A percentile compares a stretch with the other conserved stretches of the same genome.
Conservation (phyloP, 2,888 invertebrate genomes). For the Eristalis arbustorum region DNA sequence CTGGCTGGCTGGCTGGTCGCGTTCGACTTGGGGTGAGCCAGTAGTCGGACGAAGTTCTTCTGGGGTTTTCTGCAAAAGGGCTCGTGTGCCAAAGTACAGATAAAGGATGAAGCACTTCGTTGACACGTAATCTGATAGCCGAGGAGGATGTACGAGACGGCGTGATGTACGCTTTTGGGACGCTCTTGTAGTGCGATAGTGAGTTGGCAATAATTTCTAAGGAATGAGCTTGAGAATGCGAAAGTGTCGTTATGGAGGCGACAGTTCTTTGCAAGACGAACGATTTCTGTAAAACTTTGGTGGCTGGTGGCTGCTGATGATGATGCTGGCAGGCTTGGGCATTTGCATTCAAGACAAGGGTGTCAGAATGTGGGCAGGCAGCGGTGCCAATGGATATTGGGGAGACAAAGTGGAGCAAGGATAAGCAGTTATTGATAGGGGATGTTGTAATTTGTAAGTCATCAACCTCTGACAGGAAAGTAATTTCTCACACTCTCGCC, state of each 20-base stretch:
- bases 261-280: not conserved
- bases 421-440: not conserved
- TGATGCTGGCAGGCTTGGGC: not conserved
- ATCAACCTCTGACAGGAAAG: not conserved
- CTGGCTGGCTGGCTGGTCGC: not conserved
- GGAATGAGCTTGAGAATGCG: slow-evolving; percentile 2
- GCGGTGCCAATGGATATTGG: no score
- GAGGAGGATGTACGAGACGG: slow-evolving; percentile 7
- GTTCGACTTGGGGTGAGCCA: not conserved
- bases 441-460: not conserved
- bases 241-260: not conserved
- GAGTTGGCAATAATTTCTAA: slow-evolving; percentile 4
- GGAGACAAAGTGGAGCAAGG: not conserved
- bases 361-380: no score
- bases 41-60: not conserved
- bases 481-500: not conserved
- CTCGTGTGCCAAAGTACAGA: slow-evolving; percentile 31
- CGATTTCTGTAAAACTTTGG: not conserved
- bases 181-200: slow-evolving; percentile 1
- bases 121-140: slow-evolving; percentile 30
- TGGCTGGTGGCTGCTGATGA: not conserved
- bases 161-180: slow-evolving; percentile 20
- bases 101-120: slow-evolving; percentile 42
- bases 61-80: not conserved
- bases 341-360: no score